phyloP scores from a whole-genome alignment of 2,797 vertebrate genomes.

The Pipistrellus pygmaeus region DNA sequence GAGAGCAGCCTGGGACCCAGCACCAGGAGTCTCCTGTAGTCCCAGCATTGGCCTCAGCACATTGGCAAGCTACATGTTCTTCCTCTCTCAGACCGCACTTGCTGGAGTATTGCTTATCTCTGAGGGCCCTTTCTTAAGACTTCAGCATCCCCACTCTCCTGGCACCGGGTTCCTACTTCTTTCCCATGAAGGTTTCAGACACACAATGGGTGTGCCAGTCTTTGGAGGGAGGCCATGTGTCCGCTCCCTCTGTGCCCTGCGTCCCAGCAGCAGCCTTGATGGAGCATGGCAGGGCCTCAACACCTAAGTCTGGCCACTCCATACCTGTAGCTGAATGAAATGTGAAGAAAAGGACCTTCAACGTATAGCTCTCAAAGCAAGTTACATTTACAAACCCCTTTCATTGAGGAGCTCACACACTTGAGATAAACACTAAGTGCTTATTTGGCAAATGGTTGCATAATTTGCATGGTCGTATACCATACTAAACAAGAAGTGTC shows the following conservation, averaged over 20 bases:
- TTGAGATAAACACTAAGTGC: slow-evolving; percentile 26
- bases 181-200: not conserved
- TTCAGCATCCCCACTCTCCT: not conserved
- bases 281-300: not conserved
- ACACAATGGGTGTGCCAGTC: not conserved
- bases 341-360: not conserved
- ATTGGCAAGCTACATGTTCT: fast-evolving
- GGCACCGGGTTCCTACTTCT: not conserved
- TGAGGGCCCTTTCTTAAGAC: not conserved
- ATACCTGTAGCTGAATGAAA: not conserved
- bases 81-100: not conserved
- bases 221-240: not conserved
- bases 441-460: slow-evolving; percentile 12
- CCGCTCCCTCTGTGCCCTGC: not conserved
- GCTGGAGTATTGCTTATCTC: not conserved
- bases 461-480: not conserved
- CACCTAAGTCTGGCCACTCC: not conserved
- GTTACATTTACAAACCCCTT: not conserved
- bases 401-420: not conserved
- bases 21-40: not conserved
- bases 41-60: not conserved
- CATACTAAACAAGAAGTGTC: slow-evolving; percentile 15
- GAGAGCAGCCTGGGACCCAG: not conserved
- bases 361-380: not conserved
- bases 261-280: not conserved